Evolutionary conservation across 2,113 vertebrate genomes (phyloP).

Genomic region (Gracilinanus agilis): DNA sequence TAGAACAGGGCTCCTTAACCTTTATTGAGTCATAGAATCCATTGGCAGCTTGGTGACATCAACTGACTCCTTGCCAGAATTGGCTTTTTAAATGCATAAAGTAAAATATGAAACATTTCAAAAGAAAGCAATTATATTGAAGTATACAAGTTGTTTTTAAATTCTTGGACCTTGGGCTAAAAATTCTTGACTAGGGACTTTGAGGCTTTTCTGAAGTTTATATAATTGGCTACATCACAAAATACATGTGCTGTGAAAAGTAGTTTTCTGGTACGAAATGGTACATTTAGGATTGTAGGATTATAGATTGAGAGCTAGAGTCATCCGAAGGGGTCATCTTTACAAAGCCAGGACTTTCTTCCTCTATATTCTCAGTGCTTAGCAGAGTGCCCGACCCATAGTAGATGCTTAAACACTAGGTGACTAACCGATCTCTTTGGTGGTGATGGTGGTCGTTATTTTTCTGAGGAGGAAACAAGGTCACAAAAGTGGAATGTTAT

Average conservation of each 20-base stretch:
- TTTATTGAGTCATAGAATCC: background rate
- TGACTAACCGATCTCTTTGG: background rate
- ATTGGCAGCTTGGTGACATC: background rate
- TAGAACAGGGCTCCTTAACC: background rate
- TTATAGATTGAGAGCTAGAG: background rate
- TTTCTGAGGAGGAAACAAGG: background rate
- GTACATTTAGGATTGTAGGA: background rate
- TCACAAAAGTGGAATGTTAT: background rate
- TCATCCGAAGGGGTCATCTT: background rate
- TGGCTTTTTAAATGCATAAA: background rate
- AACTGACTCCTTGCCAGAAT: background rate
- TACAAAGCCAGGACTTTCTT: background rate
- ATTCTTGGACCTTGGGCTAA: background rate
- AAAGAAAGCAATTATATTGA: no score
- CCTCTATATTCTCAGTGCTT: background rate
- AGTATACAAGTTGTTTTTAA: background rate
- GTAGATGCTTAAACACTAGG: background rate
- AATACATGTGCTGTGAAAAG: background rate
- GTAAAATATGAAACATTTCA: background rate
- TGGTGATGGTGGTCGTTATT: background rate
- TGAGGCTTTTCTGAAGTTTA: background rate
- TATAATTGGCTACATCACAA: background rate
- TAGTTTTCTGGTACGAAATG: background rate
- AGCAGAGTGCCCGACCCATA: background rate
- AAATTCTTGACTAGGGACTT: background rate